Evolutionary conservation across 2,888 invertebrate species (phyloP).

Genomic region (Eustalomyia histrio): DNA sequence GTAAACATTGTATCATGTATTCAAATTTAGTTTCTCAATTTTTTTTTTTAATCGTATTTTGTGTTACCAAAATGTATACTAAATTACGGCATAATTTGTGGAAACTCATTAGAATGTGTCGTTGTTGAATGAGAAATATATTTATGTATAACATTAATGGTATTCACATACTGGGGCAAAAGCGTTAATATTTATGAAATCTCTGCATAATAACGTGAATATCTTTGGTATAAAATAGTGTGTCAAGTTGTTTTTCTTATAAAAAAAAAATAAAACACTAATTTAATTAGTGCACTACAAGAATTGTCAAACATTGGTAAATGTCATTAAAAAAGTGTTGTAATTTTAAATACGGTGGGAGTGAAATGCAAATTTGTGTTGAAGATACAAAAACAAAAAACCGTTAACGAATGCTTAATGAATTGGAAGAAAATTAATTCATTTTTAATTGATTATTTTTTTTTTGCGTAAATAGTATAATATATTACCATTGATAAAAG

Average conservation of each 20-base stretch:
- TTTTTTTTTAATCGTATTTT: neutral
- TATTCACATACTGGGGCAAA: neutral
- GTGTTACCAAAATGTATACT: slow-evolving; percentile 10
- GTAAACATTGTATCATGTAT: neutral
- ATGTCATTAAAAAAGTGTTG: slow-evolving; percentile 40
- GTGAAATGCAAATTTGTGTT: slow-evolving; percentile 34
- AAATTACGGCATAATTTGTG: slow-evolving; percentile 53
- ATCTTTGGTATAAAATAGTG: neutral
- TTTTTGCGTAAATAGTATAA: no score
- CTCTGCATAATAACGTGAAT: neutral
- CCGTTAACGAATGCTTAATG: slow-evolving; percentile 39
- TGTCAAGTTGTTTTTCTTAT: slow-evolving; percentile 42
- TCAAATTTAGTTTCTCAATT: neutral
- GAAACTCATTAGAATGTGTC: slow-evolving; percentile 48
- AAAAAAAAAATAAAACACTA: slow-evolving; percentile 49
- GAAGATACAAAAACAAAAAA: neutral
- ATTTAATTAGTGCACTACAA: slow-evolving; percentile 47
- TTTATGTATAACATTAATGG: slow-evolving; percentile 20
- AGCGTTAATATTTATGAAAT: no score
- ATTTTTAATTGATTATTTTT: neutral
- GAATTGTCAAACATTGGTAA: slow-evolving; percentile 41
- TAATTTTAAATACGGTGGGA: slow-evolving; percentile 10
- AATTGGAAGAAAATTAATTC: slow-evolving; percentile 24
- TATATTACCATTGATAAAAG: no score
- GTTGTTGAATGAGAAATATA: neutral